These are phyloP conservation scores for Lepus europaeus DNA, from an alignment of 2,113 vertebrate genomes.

Conservation along the genomic window DNA sequence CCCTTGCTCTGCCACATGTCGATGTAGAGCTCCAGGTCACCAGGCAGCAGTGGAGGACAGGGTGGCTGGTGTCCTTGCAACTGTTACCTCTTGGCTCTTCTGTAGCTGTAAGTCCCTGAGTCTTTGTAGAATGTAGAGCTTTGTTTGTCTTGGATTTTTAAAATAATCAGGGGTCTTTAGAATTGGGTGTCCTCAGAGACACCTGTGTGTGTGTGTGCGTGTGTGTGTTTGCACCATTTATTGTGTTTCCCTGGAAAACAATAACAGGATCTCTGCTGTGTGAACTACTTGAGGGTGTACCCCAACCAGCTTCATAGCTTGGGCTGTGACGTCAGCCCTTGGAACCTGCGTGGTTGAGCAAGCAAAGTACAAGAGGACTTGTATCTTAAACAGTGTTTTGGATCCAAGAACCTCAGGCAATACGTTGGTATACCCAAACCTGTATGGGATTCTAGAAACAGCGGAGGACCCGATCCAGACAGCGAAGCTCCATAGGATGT, in stretches of 20 bases:
- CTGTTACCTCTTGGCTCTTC: slow-evolving; percentile 43
- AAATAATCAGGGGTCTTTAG: background rate
- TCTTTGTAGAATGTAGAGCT: slow-evolving; percentile 85
- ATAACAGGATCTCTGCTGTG: background rate
- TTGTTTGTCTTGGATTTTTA: slow-evolving; percentile 36
- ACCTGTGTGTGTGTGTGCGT: background rate
- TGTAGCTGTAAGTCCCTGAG: slow-evolving; percentile 75
- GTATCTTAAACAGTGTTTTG: background rate
- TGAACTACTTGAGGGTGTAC: background rate
- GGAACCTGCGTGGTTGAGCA: background rate
- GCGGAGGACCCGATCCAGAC: background rate
- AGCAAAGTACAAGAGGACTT: background rate
- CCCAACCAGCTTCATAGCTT: background rate
- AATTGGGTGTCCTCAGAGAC: too few relatives aligned
- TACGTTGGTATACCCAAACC: background rate
- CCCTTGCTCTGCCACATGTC: background rate
- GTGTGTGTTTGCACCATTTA: too few relatives aligned
- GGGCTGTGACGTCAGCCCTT: background rate
- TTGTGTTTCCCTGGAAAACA: background rate
- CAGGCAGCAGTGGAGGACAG: background rate
- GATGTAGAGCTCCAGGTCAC: background rate
- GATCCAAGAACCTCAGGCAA: background rate
- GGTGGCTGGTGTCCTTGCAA: slow-evolving; percentile 6
- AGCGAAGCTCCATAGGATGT: background rate
- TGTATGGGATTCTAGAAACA: background rate